Conservation (phyloP, 2,888 invertebrate genomes). For the Embidobia sp. region DNA sequence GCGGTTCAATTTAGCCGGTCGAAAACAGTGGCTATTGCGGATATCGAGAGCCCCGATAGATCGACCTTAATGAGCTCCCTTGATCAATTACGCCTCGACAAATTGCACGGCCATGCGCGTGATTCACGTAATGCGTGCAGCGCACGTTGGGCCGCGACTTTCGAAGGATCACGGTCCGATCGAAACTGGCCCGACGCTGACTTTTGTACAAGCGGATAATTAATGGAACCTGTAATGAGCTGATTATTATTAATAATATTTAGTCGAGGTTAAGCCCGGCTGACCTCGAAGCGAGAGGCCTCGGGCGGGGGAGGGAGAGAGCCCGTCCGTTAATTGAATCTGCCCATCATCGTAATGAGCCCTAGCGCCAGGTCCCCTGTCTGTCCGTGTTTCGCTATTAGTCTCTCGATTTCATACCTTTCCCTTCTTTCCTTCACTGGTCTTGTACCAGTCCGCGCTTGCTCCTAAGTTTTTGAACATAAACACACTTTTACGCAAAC, state of each 20-base stretch:
- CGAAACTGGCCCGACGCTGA: constrained; percentile 71
- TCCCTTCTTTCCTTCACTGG: constrained; percentile 48
- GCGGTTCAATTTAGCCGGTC: background rate
- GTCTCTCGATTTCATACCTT: constrained; percentile 64
- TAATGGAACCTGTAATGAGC: constrained; percentile 80
- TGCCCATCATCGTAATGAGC: constrained; percentile 91
- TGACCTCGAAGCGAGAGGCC: constrained; percentile 75
- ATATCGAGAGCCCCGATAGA: constrained; percentile 42
- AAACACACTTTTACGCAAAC: constrained; percentile 27
- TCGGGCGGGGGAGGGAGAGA: constrained; percentile 67
- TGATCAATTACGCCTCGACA: constrained; percentile 64
- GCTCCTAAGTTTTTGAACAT: constrained; percentile 31
- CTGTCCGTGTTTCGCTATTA: constrained; percentile 69
- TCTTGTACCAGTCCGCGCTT: constrained; percentile 43
- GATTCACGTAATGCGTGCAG: constrained; percentile 49
- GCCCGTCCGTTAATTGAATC: constrained; percentile 86
- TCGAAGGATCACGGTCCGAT: constrained; percentile 61
- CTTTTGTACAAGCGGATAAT: constrained; percentile 73
- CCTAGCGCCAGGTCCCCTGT: constrained; percentile 81
- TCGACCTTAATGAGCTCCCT: constrained; percentile 61
- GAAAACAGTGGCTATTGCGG: constrained; percentile 52
- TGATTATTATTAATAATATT: constrained; percentile 81
- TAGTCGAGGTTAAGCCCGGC: constrained; percentile 79
- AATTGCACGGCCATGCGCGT: constrained; percentile 57
- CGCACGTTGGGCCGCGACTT: constrained; percentile 50